These are phyloP conservation scores for Musca domestica DNA, from an alignment of 1,140 invertebrate genomes.

Conservation along the genomic window DNA sequence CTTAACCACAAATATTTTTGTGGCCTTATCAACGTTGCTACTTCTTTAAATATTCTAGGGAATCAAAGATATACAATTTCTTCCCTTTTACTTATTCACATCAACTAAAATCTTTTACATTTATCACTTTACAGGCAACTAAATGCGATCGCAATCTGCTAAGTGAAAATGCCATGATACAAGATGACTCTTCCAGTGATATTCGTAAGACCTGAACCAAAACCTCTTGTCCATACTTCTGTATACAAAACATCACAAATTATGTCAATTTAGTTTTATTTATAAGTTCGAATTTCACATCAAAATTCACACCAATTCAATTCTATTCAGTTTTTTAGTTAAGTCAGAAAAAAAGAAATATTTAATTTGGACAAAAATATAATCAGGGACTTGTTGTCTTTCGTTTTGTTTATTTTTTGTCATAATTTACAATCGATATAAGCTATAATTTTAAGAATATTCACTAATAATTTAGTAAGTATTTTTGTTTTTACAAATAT, in stretches of 20 bases:
- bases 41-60: too few species aligned
- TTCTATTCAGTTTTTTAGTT: slow-evolving; percentile 12
- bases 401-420: too few species aligned
- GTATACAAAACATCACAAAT: too few species aligned
- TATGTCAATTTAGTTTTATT: too few species aligned
- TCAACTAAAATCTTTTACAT: slow-evolving; percentile 11
- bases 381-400: not conserved
- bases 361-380: not conserved
- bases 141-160: slow-evolving; percentile 52
- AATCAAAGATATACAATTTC: too few species aligned
- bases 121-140: slow-evolving; percentile 40
- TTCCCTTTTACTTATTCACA: too few species aligned
- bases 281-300: not conserved
- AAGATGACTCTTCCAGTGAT: slow-evolving; percentile 28
- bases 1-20: too few species aligned
- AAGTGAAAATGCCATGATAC: slow-evolving; percentile 31
- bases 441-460: not conserved
- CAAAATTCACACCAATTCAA: slow-evolving; percentile 4
- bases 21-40: too few species aligned
- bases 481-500: too few species aligned
- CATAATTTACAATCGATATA: slow-evolving; percentile 2
- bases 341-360: not conserved
- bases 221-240: not conserved
- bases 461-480: too few species aligned
- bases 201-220: slow-evolving; percentile 28